Evolutionary conservation across 2,888 invertebrate species (phyloP).

Genomic region (Papilio gigon): DNA sequence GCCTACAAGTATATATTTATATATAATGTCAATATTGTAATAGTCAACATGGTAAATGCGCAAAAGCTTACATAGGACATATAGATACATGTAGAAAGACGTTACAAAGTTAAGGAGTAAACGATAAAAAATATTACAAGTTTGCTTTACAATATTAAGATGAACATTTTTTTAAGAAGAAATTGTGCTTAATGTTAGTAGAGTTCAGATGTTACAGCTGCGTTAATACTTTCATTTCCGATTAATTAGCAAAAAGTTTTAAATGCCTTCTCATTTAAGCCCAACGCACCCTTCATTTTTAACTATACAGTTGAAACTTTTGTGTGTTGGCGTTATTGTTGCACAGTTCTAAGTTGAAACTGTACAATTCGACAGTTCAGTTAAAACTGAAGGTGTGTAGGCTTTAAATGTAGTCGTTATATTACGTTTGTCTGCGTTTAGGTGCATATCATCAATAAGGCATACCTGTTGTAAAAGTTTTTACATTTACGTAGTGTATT

Average conservation of each 20-base stretch:
- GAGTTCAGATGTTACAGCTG: conserved; percentile 54
- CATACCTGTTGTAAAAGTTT: conserved; percentile 67
- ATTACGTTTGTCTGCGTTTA: conserved; percentile 39
- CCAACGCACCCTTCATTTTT: too few relatives aligned
- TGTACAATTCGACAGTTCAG: too few relatives aligned
- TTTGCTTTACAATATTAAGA: conserved; percentile 54
- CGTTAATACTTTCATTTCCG: conserved; percentile 44
- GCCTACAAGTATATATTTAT: conserved; percentile 59
- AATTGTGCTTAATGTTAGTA: conserved; percentile 56
- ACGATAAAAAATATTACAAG: conserved; percentile 73
- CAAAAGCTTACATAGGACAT: conserved; percentile 68
- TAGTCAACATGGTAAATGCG: conserved; percentile 81
- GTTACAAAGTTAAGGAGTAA: conserved; percentile 73
- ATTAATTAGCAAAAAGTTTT: conserved; percentile 45
- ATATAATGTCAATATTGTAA: conserved; percentile 65
- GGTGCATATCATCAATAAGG: conserved; percentile 71
- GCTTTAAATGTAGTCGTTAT: conserved; percentile 1
- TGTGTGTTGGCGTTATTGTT: too few relatives aligned
- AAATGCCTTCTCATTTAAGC: conserved; percentile 32
- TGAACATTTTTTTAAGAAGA: conserved; percentile 52
- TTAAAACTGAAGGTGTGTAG: too few relatives aligned
- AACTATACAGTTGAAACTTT: too few relatives aligned
- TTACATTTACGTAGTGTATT: conserved; percentile 72
- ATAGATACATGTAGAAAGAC: conserved; percentile 53
- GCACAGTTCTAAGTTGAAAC: too few relatives aligned